Evolutionary conservation across 2,888 invertebrate genomes (phyloP), one percentile per base, ranked within the genome.

Genomic region (Scaptodrosophila latifasciaeformis): DNA sequence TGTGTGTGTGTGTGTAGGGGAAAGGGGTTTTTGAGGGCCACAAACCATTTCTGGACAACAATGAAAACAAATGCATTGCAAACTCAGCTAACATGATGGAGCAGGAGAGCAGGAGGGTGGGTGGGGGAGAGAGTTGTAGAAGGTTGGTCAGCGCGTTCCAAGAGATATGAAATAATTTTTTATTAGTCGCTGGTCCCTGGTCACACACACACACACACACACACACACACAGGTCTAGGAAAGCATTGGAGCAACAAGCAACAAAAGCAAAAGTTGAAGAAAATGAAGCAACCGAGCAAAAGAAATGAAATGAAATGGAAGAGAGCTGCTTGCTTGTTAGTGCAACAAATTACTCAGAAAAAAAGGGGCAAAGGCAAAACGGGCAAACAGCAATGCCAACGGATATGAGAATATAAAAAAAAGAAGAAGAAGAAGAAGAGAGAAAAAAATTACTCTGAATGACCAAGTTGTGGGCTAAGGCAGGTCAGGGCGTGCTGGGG

Each of bases 161-260:
- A 58, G 48, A 74, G 69, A 70, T 64, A 77, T 77, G 71, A 71
- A 74, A 71, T 71, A 67, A 74, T 69, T 71, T 77, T 77, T 74
- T 72, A 77, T 71, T 71, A 74, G 77, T 67, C 58, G 49, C 46
- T 34, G 34, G 2, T 17, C 18, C 17, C 13, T 5, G 15, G 24
- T n/a, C n/a, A n/a, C n/a, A n/a, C n/a, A n/a, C n/a, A n/a, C n/a
- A n/a, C n/a, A n/a, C n/a, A n/a, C n/a, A n/a, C n/a, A n/a, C n/a
- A n/a, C n/a, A n/a, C n/a, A n/a, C n/a, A n/a, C n/a, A n/a, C n/a
- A n/a, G n/a, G n/a, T n/a, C n/a, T n/a, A n/a, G n/a, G n/a, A n/a
- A n/a, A n/a, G n/a, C n/a, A n/a, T 7, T 24, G 24, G 4, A 24
- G 24, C 24, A 24, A 24, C 24, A 24, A 24, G 24, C 4, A 24